These are phyloP conservation scores for Catharus fuscescens DNA, from an alignment of 2,113 vertebrate species.

Conservation along the genomic window DNA sequence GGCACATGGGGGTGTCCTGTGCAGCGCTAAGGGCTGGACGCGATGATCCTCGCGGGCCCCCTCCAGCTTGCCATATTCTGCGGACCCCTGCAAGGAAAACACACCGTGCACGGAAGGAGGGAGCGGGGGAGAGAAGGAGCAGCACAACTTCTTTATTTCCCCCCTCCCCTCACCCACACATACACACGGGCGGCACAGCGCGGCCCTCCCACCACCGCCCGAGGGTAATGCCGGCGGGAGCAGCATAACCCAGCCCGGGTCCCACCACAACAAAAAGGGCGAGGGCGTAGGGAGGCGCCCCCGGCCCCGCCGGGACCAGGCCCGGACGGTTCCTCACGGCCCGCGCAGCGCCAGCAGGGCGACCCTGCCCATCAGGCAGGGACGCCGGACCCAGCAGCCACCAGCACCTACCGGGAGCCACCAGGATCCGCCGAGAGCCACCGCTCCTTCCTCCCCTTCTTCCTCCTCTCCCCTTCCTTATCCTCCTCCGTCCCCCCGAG, in stretches of 20 bases:
- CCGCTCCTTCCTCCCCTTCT: neutral
- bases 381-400: too few relatives aligned
- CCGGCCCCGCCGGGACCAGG: neutral
- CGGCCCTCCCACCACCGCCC: neutral
- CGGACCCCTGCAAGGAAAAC: conserved; percentile 16
- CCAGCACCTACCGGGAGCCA: neutral
- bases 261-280: conserved; percentile 24
- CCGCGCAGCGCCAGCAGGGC: neutral
- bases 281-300: neutral
- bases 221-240: accelerated
- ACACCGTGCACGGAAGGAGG: neutral
- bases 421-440: neutral
- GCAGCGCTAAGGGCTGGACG: neutral
- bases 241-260: neutral
- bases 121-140: neutral
- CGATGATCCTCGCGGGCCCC: neutral
- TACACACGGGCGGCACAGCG: neutral
- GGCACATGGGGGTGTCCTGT: neutral
- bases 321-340: neutral
- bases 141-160: neutral
- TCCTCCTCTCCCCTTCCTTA: neutral
- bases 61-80: neutral
- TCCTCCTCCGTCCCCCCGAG: neutral
- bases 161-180: neutral
- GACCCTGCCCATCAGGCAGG: neutral